These are phyloP conservation scores for Acleris holmiana DNA, from an alignment of 2,888 invertebrate species.

Conservation along the genomic window DNA sequence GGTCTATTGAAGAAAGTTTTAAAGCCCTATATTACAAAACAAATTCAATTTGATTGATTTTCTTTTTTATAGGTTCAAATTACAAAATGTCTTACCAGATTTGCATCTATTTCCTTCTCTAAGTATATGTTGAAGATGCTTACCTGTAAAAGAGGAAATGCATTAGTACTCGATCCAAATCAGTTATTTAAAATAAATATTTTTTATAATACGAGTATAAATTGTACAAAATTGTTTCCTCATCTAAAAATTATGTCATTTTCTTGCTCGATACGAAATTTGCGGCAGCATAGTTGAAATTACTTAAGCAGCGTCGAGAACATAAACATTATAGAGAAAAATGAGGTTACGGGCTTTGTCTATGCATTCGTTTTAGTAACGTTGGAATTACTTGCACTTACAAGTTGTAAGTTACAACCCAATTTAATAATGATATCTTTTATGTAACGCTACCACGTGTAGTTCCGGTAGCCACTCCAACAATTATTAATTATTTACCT, in stretches of 20 bases:
- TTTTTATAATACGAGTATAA: too few species aligned
- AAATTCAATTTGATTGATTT: too few species aligned
- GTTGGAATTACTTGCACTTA: slow-evolving; percentile 25
- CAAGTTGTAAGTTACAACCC: too few species aligned
- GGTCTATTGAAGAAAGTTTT: too few species aligned
- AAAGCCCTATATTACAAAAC: too few species aligned
- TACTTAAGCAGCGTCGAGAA: slow-evolving; percentile 22
- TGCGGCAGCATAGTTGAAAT: too few species aligned
- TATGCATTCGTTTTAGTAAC: slow-evolving; percentile 28
- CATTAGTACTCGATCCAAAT: slow-evolving; percentile 7
- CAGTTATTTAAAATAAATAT: too few species aligned
- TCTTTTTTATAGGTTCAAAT: too few species aligned
- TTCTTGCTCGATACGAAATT: too few species aligned
- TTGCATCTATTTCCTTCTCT: not conserved
- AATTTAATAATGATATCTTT: slow-evolving; percentile 28
- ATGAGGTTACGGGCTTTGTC: slow-evolving; percentile 28
- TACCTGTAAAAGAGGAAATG: slow-evolving; percentile 27
- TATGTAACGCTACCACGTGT: slow-evolving; percentile 22
- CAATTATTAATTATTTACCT: slow-evolving; percentile 10
- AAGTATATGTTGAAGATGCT: slow-evolving; percentile 9
- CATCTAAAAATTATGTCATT: not conserved
- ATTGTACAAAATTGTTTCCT: not conserved
- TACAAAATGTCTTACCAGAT: not conserved
- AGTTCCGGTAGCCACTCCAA: slow-evolving; percentile 17
- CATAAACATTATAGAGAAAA: slow-evolving; percentile 9